Evolutionary conservation across 2,113 vertebrate genomes (phyloP).

Genomic region (Passer domesticus): DNA sequence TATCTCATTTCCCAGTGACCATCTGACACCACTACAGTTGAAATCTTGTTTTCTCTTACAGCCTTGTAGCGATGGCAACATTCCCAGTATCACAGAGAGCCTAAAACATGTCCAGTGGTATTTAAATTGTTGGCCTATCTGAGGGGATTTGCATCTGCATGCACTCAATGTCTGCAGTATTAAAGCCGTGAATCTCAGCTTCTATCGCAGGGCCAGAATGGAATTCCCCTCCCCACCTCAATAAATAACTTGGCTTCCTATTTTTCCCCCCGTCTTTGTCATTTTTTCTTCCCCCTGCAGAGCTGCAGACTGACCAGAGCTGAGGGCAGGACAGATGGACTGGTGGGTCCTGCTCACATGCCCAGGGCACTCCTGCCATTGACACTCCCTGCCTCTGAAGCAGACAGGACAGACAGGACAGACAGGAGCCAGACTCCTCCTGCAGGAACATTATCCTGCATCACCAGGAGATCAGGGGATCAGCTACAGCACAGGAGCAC

Average conservation of each 20-base stretch:
- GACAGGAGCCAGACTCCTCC: neutral
- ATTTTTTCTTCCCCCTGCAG: neutral
- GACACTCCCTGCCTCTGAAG: neutral
- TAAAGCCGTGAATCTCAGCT: neutral
- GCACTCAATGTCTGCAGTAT: neutral
- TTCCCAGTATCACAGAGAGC: conserved; percentile 6
- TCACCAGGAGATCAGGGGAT: neutral
- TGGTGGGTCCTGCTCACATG: neutral
- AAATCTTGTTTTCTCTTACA: neutral
- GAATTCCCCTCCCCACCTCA: conserved; percentile 9
- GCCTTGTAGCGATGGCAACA: neutral
- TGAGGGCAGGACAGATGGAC: neutral
- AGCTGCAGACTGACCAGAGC: neutral
- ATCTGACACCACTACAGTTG: neutral
- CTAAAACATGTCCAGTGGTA: neutral
- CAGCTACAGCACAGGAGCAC: neutral
- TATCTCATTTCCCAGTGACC: neutral
- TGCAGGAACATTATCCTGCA: neutral
- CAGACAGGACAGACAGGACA: neutral
- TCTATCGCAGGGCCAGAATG: neutral
- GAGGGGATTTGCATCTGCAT: neutral
- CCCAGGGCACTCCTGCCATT: neutral
- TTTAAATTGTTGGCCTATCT: conserved; percentile 1
- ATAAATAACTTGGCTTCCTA: conserved; percentile 25
- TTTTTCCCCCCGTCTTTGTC: neutral